Evolutionary conservation across 2,113 vertebrate species (phyloP).

Genomic region (Brevimyrus niger): DNA sequence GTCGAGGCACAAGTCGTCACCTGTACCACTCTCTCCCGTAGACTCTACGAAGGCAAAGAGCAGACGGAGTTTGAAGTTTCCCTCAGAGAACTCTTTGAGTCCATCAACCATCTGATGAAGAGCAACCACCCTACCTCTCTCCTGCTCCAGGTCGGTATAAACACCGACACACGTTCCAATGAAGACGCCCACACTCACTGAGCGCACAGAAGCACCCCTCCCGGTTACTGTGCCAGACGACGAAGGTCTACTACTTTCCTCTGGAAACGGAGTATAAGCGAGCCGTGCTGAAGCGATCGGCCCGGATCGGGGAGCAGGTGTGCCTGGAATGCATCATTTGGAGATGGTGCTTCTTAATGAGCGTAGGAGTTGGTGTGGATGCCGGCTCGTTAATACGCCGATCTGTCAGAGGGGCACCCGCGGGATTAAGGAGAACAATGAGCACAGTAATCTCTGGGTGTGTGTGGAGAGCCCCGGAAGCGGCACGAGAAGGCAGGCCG

Average conservation of each 20-base stretch:
- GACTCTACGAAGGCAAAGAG: conserved; percentile 92
- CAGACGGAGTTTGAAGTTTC: conserved; percentile 91
- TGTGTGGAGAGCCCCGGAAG: neutral
- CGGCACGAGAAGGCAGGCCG: neutral
- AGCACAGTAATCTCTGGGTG: neutral
- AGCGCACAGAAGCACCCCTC: neutral
- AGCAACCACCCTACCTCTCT: conserved; percentile 77
- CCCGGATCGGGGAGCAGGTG: neutral
- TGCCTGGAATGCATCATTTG: neutral
- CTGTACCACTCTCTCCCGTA: conserved; percentile 40
- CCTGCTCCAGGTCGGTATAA: conserved; percentile 71
- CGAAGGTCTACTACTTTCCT: neutral
- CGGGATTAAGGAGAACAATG: conserved; percentile 14
- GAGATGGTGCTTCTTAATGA: neutral
- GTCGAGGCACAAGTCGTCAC: neutral
- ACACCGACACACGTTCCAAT: neutral
- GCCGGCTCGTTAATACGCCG: neutral
- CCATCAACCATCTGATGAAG: conserved; percentile 94
- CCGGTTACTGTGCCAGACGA: neutral
- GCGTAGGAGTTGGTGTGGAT: neutral
- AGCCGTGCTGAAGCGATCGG: neutral
- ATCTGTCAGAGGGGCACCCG: neutral
- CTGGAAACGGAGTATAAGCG: neutral
- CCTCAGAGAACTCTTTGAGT: conserved; percentile 87
- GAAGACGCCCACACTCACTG: conserved; percentile 7